Evolutionary conservation across 2,113 vertebrate species (phyloP), one percentile per base, ranked within the genome.

Genomic region (Montifringilla adamsi): DNA sequence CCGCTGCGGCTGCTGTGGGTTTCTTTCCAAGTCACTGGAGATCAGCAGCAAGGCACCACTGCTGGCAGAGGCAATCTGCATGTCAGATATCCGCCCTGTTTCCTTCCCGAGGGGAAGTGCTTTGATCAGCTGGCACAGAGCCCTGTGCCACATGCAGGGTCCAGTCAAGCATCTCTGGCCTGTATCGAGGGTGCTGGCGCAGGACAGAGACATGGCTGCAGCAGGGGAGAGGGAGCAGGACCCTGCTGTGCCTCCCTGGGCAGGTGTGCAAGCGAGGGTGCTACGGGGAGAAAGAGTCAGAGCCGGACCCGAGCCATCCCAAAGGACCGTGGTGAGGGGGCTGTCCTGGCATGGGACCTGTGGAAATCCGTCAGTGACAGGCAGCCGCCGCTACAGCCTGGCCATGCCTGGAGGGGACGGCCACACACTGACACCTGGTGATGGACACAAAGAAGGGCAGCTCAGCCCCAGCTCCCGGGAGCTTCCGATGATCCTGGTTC

Each of bases 381-480:
- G 30, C 47, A 52, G 80, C 27, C 50, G 18, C 13, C 26, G 1
- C 44, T 6, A 3, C 39, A 44, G 69, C 50, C 27, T 33, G 81
- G 50, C 55, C 52, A 0, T 17, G 62, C 37, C 56, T 33, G n/a
- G 63, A 75, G 70, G 82, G 74, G 58, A n/a, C 12, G 10, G 94
- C 92, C 85, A n/a, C 50, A 83, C 72, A 67, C 90, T 97, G 96
- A 97, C 95, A 93, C 80, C 96, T 96, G 89, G 94, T 96, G 96
- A 93, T 81, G 76, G 76, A 63, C 90, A 55, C 46, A 47, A 30
- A 69, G 86, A 86, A 90, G 27, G 92, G 68, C 95, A 90, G 55
- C 67, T 28, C 79, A 49, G 82, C 58, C 11, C 60, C 74, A 69
- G 26, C 33, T 53, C 24, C 30, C 2, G 3, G 14, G 7, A 75